phyloP scores from a whole-genome alignment of 2,113 vertebrate species.

The Orthonyx spaldingii region DNA sequence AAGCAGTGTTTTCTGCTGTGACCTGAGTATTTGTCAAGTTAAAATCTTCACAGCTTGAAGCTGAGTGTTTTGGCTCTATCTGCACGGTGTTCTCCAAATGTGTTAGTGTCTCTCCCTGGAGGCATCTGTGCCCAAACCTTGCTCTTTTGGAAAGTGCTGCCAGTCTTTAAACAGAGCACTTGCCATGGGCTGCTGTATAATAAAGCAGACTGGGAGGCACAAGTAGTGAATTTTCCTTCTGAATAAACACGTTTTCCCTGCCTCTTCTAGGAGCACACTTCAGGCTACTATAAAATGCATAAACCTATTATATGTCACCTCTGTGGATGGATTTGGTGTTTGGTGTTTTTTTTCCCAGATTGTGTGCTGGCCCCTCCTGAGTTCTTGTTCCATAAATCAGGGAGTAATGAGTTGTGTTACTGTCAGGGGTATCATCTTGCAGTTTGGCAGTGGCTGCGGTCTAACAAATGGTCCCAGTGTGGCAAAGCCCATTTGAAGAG shows the following conservation, averaged over 20 bases:
- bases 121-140: background rate
- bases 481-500: background rate
- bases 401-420: slow-evolving; percentile 53
- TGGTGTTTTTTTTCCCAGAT: background rate
- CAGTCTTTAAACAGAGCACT: background rate
- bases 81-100: background rate
- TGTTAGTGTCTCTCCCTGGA: background rate
- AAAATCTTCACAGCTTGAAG: background rate
- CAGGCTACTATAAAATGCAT: slow-evolving; percentile 34
- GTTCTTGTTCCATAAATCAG: slow-evolving; percentile 43
- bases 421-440: slow-evolving; percentile 35
- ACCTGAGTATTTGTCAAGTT: background rate
- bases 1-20: background rate
- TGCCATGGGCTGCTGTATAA: background rate
- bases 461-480: background rate
- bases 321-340: background rate
- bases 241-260: background rate
- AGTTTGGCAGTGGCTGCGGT: background rate
- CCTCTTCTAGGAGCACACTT: background rate
- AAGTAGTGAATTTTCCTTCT: background rate
- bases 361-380: background rate
- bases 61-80: background rate
- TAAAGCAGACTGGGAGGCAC: background rate
- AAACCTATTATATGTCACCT: slow-evolving; percentile 32
- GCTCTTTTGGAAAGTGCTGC: background rate